Percentiles rank a stretch among this genome's conserved stretches.
Evolutionary conservation across 1,140 invertebrate species (phyloP).

Genomic region (Trachymyrmex septentrionalis): DNA sequence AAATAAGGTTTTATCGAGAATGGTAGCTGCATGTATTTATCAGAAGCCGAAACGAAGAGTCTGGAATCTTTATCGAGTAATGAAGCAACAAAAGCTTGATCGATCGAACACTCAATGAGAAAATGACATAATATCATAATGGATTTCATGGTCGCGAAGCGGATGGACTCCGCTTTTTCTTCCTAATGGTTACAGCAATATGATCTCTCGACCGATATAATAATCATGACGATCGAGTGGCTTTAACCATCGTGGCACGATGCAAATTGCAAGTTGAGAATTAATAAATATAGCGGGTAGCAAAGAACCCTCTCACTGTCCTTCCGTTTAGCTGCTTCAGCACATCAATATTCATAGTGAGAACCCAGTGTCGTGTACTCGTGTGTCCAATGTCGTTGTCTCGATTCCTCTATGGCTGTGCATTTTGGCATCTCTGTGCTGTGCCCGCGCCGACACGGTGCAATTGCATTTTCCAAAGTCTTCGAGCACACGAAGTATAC

Average conservation of each 20-base stretch:
- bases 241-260: background rate
- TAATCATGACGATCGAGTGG: constrained; percentile 44
- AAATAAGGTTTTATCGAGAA: constrained; percentile 12
- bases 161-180: background rate
- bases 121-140: constrained; percentile 58
- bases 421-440: constrained; percentile 12
- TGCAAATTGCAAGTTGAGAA: constrained; percentile 75
- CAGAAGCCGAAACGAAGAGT: background rate
- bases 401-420: constrained; percentile 1
- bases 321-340: constrained; percentile 83
- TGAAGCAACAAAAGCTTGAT: constrained; percentile 40
- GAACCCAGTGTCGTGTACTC: constrained; percentile 26
- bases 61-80: constrained; percentile 9
- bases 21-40: background rate
- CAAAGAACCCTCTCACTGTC: constrained; percentile 75
- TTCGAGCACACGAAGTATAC: constrained; percentile 38
- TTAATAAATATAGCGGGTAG: constrained; percentile 74
- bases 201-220: constrained; percentile 60
- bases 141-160: constrained; percentile 22
- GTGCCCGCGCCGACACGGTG: background rate
- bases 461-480: constrained; percentile 70
- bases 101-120: constrained; percentile 47
- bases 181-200: background rate
- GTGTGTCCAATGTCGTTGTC: background rate
- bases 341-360: constrained; percentile 84